These are phyloP conservation scores for Nannoperca australis DNA, from an alignment of 2,797 vertebrate genomes.

Conservation along the genomic window DNA sequence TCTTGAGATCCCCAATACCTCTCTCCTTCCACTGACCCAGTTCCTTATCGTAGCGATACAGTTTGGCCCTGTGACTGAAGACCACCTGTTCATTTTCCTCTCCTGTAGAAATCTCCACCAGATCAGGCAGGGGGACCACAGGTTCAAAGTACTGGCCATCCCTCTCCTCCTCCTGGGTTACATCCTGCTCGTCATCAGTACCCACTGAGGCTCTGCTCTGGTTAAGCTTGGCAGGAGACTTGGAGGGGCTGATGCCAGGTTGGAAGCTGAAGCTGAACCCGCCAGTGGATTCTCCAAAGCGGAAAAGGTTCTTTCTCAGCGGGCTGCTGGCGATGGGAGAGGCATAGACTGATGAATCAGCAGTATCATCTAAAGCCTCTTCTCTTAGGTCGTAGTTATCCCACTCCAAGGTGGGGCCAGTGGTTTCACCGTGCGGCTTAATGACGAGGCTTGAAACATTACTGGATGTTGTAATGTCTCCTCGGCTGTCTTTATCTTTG, in stretches of 20 bases:
- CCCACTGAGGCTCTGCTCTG: conserved; percentile 92
- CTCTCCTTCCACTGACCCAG: conserved; percentile 96
- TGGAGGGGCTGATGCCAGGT: conserved; percentile 94
- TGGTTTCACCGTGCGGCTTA: conserved; percentile 87
- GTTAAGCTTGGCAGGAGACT: conserved; percentile 94
- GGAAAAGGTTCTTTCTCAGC: conserved; percentile 93
- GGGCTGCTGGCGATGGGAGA: conserved; percentile 91
- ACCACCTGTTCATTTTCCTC: conserved; percentile 96
- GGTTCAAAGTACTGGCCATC: conserved; percentile 98
- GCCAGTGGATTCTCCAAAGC: conserved; percentile 94
- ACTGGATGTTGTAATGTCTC: conserved; percentile 51
- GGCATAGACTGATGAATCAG: conserved; percentile 89
- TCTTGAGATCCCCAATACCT: conserved; percentile 97
- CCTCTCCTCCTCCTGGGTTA: conserved; percentile 93
- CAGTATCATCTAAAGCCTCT: conserved; percentile 89
- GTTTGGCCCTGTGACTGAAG: conserved; percentile 96
- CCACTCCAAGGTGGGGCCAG: conserved; percentile 92
- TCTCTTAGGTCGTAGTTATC: conserved; percentile 94
- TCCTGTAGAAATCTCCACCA: conserved; percentile 94
- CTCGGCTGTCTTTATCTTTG: conserved; percentile 84
- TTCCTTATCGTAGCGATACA: conserved; percentile 96
- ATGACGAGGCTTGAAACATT: conserved; percentile 79
- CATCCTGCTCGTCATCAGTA: conserved; percentile 95
- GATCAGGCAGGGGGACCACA: conserved; percentile 94
- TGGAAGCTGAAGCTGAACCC: conserved; percentile 98